Percentiles rank a stretch among this genome's conserved stretches.
Evolutionary conservation across 1,140 invertebrate species (phyloP).

Genomic region (Lutraria rhynchaena): DNA sequence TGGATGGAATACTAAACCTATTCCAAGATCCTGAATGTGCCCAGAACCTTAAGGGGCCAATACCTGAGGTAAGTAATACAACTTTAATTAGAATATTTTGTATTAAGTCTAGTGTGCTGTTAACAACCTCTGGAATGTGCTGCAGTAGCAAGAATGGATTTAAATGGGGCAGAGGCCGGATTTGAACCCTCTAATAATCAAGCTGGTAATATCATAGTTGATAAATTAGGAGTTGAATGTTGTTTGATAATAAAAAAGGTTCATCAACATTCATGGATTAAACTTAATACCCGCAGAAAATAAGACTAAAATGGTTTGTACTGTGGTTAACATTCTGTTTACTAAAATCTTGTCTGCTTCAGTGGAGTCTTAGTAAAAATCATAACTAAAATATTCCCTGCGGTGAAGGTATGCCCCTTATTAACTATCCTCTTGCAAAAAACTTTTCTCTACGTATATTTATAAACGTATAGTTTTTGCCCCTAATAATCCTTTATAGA

Average conservation of each 20-base stretch:
- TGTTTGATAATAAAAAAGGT: neutral
- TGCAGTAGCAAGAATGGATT: neutral
- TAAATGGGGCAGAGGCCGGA: neutral
- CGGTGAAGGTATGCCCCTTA: too few species aligned
- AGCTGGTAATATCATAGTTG: neutral
- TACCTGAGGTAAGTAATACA: slow-evolving; percentile 9
- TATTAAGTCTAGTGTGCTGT: neutral
- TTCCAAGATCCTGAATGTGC: slow-evolving; percentile 33
- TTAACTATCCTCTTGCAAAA: too few species aligned
- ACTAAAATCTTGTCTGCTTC: too few species aligned
- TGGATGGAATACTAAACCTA: slow-evolving; percentile 6
- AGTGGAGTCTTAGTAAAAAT: too few species aligned
- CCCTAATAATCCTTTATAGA: too few species aligned
- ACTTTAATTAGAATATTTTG: neutral
- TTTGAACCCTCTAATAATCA: neutral
- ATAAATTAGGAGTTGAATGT: neutral
- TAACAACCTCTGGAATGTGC: neutral
- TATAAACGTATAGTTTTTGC: too few species aligned
- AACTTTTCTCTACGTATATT: too few species aligned
- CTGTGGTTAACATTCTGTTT: too few species aligned
- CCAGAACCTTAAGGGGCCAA: slow-evolving; percentile 17
- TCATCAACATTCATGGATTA: too few species aligned
- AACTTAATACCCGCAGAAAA: too few species aligned
- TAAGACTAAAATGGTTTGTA: too few species aligned
- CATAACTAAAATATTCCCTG: too few species aligned